Conservation (phyloP, 2,797 vertebrate genomes). For the Iguana delicatissima region DNA sequence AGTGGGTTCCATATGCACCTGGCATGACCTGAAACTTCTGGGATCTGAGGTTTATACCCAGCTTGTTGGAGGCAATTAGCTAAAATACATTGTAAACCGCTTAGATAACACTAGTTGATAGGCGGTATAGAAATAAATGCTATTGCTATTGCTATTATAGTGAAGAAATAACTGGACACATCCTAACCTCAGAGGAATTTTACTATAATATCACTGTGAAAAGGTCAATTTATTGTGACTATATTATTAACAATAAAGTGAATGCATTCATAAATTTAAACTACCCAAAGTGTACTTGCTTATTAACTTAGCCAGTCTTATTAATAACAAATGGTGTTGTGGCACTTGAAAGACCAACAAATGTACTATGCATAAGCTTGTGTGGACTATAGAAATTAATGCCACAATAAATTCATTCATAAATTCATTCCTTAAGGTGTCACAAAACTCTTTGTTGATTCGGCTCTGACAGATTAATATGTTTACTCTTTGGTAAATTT, state of each 20-base stretch:
- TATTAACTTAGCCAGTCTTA: slow-evolving; percentile 56
- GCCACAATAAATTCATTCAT: neutral
- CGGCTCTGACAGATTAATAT: too few relatives aligned
- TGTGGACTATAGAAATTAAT: neutral
- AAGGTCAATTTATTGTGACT: neutral
- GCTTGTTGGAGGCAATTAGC: too few relatives aligned
- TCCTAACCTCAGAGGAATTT: neutral
- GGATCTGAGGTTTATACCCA: neutral
- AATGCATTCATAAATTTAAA: neutral
- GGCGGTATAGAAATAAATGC: too few relatives aligned
- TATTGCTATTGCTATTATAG: too few relatives aligned
- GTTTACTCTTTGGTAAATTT: too few relatives aligned
- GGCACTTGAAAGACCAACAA: neutral
- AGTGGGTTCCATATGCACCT: neutral
- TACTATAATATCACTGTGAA: neutral
- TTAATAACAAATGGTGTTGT: neutral
- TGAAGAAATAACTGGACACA: neutral
- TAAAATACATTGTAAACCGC: too few relatives aligned
- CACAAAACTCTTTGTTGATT: neutral
- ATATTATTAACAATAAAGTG: neutral
- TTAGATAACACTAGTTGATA: too few relatives aligned
- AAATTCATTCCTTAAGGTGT: neutral
- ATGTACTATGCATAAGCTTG: neutral
- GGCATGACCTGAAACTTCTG: neutral
- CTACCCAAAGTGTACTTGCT: slow-evolving; percentile 68